Percentiles rank a stretch among this genome's conserved stretches.
phyloP scores from a whole-genome alignment of 2,113 vertebrate genomes.

The Erythrocebus patas region DNA sequence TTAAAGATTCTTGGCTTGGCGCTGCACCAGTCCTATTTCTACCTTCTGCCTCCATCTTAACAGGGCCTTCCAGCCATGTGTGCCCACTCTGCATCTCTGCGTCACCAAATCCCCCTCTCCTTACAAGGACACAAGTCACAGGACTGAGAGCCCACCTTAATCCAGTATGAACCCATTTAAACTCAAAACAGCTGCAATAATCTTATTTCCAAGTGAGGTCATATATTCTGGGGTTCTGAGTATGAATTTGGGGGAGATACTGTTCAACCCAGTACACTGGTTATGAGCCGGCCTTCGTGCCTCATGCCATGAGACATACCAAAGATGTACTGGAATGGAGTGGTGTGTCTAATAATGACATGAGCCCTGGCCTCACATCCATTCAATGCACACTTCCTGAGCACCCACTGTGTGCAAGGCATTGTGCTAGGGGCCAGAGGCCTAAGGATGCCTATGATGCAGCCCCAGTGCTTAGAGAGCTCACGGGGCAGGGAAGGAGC shows the following conservation, averaged over 20 bases:
- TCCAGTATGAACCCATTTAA: not conserved
- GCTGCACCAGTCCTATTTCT: not conserved
- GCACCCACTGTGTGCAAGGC: not conserved
- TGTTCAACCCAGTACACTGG: too few species aligned
- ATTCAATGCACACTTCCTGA: not conserved
- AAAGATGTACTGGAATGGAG: not conserved
- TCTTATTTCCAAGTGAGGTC: not conserved
- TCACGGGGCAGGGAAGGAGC: not conserved
- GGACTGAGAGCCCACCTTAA: not conserved
- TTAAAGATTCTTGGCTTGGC: not conserved
- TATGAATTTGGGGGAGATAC: not conserved
- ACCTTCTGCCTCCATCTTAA: not conserved
- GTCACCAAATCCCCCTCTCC: not conserved
- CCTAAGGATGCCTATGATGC: not conserved
- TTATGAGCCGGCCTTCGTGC: not conserved
- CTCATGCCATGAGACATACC: not conserved
- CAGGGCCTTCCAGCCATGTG: fast-evolving
- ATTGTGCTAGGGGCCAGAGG: not conserved
- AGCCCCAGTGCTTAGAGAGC: not conserved
- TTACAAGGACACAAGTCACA: not conserved
- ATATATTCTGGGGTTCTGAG: not conserved
- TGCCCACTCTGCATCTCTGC: not conserved
- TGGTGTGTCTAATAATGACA: not conserved
- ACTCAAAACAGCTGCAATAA: not conserved
- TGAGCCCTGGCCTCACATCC: not conserved